Conservation (phyloP, 2,113 vertebrate species). For the Kryptolebias marmoratus region DNA sequence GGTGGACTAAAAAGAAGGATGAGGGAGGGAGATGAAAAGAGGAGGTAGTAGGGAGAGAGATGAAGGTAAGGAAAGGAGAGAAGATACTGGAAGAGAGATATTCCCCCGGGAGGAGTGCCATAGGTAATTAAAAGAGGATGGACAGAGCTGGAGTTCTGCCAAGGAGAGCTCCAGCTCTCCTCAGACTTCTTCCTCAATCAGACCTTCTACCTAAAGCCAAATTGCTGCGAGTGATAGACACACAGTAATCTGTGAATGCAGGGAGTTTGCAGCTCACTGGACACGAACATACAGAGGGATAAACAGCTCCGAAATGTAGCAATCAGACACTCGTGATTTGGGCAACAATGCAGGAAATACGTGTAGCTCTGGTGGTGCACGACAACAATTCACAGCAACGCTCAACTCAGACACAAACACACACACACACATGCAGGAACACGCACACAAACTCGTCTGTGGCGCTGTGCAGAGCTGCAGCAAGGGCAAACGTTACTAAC, state of each 20-base stretch:
- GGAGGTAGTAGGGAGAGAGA: constrained; percentile 25
- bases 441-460: constrained; percentile 21
- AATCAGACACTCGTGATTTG: constrained; percentile 34
- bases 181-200: constrained; percentile 71
- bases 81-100: constrained; percentile 55
- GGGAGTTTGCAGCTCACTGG: constrained; percentile 48
- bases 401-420: constrained; percentile 17
- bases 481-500: constrained; percentile 79
- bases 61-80: constrained; percentile 39
- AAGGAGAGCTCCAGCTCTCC: constrained; percentile 66
- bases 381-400: constrained; percentile 10
- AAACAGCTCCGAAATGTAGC: constrained; percentile 23
- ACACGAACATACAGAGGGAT: constrained; percentile 7
- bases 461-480: constrained; percentile 69
- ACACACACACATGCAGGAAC: constrained; percentile 12
- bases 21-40: constrained; percentile 36
- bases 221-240: constrained; percentile 57
- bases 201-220: constrained; percentile 58
- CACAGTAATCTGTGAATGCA: constrained; percentile 39
- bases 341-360: constrained; percentile 22
- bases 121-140: constrained; percentile 81
- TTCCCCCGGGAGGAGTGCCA: constrained; percentile 67
- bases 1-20: constrained; percentile 27
- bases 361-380: constrained; percentile 13
- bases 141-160: constrained; percentile 75